Base-by-base conservation (phyloP, 2,797 vertebrate genomes). In the Uromys caudimaculatus region DNA sequence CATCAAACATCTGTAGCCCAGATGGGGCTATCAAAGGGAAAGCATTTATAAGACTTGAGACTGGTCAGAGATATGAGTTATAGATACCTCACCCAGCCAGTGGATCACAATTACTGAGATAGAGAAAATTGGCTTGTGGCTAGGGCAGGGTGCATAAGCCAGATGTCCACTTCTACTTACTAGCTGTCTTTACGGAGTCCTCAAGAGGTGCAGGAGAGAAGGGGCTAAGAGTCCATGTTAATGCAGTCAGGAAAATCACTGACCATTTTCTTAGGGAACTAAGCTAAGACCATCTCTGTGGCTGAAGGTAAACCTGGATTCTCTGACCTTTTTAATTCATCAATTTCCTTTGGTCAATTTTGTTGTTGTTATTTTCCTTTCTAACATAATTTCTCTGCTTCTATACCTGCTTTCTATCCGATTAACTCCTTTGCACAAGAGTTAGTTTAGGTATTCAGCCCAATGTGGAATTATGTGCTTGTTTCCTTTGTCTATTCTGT, bases 1-100 rank as follows among this genome's bases (percentile, higher is more conserved):
- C 29, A 82, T 93, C 77, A 50, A 97, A 97, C 97, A 97, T 97
- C 97, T 97, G 97, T 94, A 93, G 64, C 41, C 92, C 97, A 98
- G 95, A 98, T 97, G 96, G 62, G 12, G 62, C 52, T 97, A 89
- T 98, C 97, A 96, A 93, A 97, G 85, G n/a, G 81, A 93, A 83
- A 92, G 50, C 85, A 69, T 96, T 96, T 97, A 97, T 96, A 96
- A 95, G 93, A 21, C 88, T 96, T 89, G 69, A 54, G 91, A 50
- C 92, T 92, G 78, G 75, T 84, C 88, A 96, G 86, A 97, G 96
- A 93, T 93, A 81, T 95, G 93, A 98, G 69, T 97, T 97, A 96
- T 73, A 88, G 97, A 94, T 92, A 47, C 5, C 58, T 92, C 76
- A 83, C 47, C 89, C 93, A 77, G 97, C 90, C 97, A 96, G 69